A percentile compares a stretch with the other conserved stretches of the same genome.
Conservation (phyloP, 2,113 vertebrate genomes). For the Epinephelus lanceolatus region DNA sequence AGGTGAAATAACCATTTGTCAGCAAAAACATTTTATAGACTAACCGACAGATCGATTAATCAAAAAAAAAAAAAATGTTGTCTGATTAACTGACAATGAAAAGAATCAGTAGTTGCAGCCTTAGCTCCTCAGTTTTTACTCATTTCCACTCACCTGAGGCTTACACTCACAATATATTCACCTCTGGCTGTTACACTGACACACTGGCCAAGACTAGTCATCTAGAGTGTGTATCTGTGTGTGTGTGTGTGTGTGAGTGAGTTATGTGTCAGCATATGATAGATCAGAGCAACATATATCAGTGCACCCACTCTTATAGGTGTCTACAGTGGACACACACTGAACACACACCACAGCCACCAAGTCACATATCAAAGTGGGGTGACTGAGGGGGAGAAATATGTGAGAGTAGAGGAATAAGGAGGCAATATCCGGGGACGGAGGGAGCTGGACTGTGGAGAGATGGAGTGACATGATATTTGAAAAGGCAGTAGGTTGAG, state of each 20-base stretch:
- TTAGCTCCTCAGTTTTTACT: not conserved
- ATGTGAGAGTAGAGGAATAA: not conserved
- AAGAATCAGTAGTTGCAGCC: not conserved
- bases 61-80: not conserved
- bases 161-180: too few species aligned
- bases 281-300: not conserved
- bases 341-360: slow-evolving; percentile 45
- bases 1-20: too few species aligned
- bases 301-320: not conserved
- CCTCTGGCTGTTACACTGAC: not conserved
- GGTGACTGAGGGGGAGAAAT: not conserved
- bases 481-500: slow-evolving; percentile 77
- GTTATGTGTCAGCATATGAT: not conserved
- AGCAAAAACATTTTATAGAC: not conserved
- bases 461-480: slow-evolving; percentile 84
- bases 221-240: not conserved
- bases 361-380: slow-evolving; percentile 77
- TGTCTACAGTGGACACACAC: not conserved
- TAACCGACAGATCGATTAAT: not conserved
- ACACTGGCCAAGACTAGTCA: not conserved
- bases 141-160: not conserved
- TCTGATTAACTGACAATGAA: too few species aligned
- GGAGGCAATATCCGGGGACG: not conserved
- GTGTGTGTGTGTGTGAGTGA: not conserved
- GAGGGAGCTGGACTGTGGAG: slow-evolving; percentile 9